Evolutionary conservation across 2,113 vertebrate species (phyloP), one percentile per base, ranked within the genome.

Genomic region (Puma concolor): DNA sequence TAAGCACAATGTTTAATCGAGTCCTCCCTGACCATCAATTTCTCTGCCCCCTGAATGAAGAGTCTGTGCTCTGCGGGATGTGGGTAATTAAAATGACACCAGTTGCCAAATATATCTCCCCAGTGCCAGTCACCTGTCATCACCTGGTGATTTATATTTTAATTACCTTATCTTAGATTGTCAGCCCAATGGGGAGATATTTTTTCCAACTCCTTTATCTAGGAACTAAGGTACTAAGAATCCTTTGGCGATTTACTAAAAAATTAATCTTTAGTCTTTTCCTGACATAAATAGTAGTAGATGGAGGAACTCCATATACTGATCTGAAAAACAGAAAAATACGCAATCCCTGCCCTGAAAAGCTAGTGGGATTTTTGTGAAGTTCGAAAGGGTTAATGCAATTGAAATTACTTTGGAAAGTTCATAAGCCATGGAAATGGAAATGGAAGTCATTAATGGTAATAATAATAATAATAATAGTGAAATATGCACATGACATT

Each of bases 161-260:
- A 92, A 96, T 94, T 95, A 97, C 38, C 63, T 86, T 82, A 89
- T 74, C 36, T 94, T 74, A 92, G 52, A 92, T 93, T 94, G 29
- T 92, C 48, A 97, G 36, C 7, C 31, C 63, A 97, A 14, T 21
- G 9, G 29, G 15, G 52, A 86, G 38, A 90, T 25, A 29, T n/a
- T 92, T 91, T 88, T 88, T 77, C 72, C 57, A 88, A 44, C n/a
- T 79, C 3, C 19, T 74, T 77, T 67, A 9, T 85, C 17, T 77
- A 57, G 16, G 36, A 91, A 83, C 57, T 60, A 60, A 92, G 1
- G 12, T 79, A 41, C 9, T 69, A 83, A 54, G 80, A 87, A 3
- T 33, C 36, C 13, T 94, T 95, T 29, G 89, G 54, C 13, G 63
- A 16, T 83, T 92, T 80, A 87, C 19, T 74, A 79, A 83, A 96